These are phyloP conservation scores for Heterodera carotae DNA, from an alignment of 1,140 invertebrate species.

Conservation along the genomic window DNA sequence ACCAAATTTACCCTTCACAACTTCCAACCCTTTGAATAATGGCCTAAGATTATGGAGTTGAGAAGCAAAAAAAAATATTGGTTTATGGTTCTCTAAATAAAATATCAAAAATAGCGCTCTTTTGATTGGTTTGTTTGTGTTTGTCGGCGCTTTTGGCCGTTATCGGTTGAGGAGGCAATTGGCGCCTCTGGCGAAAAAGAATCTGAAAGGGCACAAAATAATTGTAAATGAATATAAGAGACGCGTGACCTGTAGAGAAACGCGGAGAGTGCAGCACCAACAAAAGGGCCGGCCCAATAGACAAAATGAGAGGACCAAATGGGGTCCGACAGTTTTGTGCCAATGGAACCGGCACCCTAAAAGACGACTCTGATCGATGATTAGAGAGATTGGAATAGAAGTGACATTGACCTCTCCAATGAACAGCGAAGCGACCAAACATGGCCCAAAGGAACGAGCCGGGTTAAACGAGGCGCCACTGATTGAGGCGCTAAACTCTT, in stretches of 20 bases:
- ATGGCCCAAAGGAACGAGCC: slow-evolving; percentile 67
- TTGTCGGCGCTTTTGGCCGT: not conserved
- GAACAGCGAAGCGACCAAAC: slow-evolving; percentile 55
- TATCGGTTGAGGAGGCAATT: slow-evolving; percentile 18
- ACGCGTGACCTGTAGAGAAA: slow-evolving; percentile 21
- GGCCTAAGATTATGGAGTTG: too few relatives aligned
- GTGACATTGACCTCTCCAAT: not conserved
- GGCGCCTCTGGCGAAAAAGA: slow-evolving; percentile 20
- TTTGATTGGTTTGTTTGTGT: not conserved
- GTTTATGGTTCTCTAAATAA: too few relatives aligned
- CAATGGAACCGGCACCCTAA: slow-evolving; percentile 4
- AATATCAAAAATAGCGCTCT: not conserved
- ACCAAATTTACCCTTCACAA: too few relatives aligned
- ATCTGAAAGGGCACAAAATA: slow-evolving; percentile 9
- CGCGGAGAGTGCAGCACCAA: slow-evolving; percentile 29
- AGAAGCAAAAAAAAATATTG: too few relatives aligned
- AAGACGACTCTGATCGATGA: not conserved
- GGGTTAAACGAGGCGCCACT: slow-evolving; percentile 68
- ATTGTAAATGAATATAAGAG: not conserved
- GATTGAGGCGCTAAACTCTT: slow-evolving; percentile 52
- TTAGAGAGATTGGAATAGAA: not conserved
- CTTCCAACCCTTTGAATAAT: too few relatives aligned
- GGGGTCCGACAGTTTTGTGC: slow-evolving; percentile 13
- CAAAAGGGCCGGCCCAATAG: slow-evolving; percentile 37
- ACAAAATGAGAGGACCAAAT: slow-evolving; percentile 41